Evolutionary conservation across 2,113 vertebrate genomes (phyloP).

Genomic region (Oryzias curvinotus): DNA sequence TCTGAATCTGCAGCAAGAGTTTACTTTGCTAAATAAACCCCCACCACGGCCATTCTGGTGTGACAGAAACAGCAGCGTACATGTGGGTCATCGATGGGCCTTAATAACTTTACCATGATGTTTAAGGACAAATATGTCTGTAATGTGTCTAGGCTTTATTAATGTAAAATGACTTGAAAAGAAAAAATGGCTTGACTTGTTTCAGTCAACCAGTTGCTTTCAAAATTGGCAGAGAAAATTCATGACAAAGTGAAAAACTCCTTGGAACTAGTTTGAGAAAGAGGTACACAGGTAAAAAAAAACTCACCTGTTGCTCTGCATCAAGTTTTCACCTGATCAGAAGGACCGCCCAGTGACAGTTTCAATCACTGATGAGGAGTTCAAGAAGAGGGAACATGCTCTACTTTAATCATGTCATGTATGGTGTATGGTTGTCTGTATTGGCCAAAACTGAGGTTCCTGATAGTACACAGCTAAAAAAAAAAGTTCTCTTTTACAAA

Average conservation of each 20-base stretch:
- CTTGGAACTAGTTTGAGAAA: background rate
- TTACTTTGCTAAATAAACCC: background rate
- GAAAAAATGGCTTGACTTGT: too few species aligned
- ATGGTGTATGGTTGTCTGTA: conserved; percentile 12
- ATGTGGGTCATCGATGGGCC: background rate
- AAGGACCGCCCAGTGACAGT: conserved; percentile 12
- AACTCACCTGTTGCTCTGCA: too few species aligned
- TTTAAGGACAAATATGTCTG: too few species aligned
- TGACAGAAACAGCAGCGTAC: background rate
- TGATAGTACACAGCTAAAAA: conserved; percentile 11
- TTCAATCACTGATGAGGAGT: background rate
- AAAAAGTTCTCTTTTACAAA: background rate
- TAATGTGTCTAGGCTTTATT: too few species aligned
- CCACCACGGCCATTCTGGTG: background rate
- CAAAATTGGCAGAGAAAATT: too few species aligned
- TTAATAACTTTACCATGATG: too few species aligned
- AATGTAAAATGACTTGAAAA: too few species aligned
- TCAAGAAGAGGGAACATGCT: conserved; percentile 2
- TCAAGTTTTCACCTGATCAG: conserved; percentile 3
- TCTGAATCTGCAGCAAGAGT: background rate
- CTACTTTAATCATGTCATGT: conserved; percentile 17
- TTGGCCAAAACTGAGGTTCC: conserved; percentile 10
- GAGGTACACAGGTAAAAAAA: background rate
- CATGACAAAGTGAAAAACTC: background rate
- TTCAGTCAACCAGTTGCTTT: too few species aligned